A percentile compares a stretch with the other conserved stretches of the same genome.
Evolutionary conservation across 2,888 invertebrate species (phyloP).

Genomic region (Xestia ashworthii): DNA sequence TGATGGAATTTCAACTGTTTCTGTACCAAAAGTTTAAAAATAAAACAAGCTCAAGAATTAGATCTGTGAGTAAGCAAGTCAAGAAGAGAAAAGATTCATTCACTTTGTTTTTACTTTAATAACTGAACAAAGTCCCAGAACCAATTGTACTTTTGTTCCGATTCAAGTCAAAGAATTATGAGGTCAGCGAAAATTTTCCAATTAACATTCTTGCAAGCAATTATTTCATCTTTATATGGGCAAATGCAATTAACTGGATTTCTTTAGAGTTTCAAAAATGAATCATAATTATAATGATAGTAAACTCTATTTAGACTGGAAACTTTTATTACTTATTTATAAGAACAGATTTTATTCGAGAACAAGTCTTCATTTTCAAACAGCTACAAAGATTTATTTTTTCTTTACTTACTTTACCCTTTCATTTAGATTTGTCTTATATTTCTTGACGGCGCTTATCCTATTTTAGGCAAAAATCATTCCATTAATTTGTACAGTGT

Average conservation of each 20-base stretch:
- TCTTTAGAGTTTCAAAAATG: constrained; percentile 17
- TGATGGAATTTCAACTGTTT: background rate
- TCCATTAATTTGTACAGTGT: background rate
- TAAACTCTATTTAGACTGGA: background rate
- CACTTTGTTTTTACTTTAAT: background rate
- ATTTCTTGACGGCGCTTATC: background rate
- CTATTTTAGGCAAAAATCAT: background rate
- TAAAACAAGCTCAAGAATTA: background rate
- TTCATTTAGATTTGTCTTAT: background rate
- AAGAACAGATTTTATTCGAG: background rate
- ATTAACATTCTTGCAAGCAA: constrained; percentile 33
- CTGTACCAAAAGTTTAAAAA: background rate
- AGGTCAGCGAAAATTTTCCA: constrained; percentile 20
- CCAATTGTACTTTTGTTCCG: constrained; percentile 15
- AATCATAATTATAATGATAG: background rate
- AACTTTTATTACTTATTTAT: background rate
- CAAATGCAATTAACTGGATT: constrained; percentile 21
- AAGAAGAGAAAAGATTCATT: background rate
- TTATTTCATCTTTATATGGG: constrained; percentile 15
- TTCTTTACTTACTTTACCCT: too few species aligned
- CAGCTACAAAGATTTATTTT: background rate
- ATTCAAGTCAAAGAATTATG: constrained; percentile 16
- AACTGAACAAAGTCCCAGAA: background rate
- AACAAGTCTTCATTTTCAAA: background rate
- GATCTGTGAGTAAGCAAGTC: background rate